A percentile compares a stretch with the other conserved stretches of the same genome.
Conservation (phyloP, 2,797 vertebrate genomes). For the Sylvia borin region DNA sequence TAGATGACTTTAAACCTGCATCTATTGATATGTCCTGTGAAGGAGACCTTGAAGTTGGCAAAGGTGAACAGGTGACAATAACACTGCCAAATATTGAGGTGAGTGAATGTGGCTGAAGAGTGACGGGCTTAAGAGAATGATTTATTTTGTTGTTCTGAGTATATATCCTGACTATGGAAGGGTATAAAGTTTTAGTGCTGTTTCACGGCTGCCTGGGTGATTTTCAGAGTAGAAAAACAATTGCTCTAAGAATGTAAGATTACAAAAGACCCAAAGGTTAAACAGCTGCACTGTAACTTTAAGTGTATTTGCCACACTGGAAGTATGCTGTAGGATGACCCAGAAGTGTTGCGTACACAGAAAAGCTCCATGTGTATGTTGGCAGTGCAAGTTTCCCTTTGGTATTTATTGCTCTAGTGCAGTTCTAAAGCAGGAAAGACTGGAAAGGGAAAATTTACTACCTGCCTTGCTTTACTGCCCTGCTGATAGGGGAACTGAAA, state of each 20-base stretch:
- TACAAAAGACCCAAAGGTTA: not conserved
- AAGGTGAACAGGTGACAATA: conserved; percentile 97
- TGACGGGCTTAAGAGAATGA: fast-evolving
- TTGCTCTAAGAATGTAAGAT: not conserved
- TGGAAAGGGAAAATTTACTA: conserved; percentile 52
- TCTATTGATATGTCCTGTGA: conserved; percentile 96
- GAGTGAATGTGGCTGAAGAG: conserved; percentile 26
- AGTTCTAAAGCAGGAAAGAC: conserved; percentile 51
- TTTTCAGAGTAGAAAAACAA: not conserved
- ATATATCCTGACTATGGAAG: not conserved
- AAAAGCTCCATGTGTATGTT: conserved; percentile 26
- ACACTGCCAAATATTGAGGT: conserved; percentile 97
- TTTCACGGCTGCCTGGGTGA: not conserved
- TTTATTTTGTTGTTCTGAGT: not conserved
- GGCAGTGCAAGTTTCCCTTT: conserved; percentile 41
- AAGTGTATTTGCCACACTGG: not conserved
- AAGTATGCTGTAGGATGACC: conserved; percentile 47
- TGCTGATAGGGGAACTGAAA: not conserved
- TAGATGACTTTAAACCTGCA: conserved; percentile 99
- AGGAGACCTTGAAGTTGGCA: conserved; percentile 95
- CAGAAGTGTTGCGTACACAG: conserved; percentile 10
- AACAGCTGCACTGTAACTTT: conserved; percentile 21
- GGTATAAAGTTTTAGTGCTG: not conserved
- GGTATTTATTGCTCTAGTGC: conserved; percentile 27
- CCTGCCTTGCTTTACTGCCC: conserved; percentile 27